Evolutionary conservation across 2,888 invertebrate species (phyloP).

Genomic region (Idaea dimidiata): DNA sequence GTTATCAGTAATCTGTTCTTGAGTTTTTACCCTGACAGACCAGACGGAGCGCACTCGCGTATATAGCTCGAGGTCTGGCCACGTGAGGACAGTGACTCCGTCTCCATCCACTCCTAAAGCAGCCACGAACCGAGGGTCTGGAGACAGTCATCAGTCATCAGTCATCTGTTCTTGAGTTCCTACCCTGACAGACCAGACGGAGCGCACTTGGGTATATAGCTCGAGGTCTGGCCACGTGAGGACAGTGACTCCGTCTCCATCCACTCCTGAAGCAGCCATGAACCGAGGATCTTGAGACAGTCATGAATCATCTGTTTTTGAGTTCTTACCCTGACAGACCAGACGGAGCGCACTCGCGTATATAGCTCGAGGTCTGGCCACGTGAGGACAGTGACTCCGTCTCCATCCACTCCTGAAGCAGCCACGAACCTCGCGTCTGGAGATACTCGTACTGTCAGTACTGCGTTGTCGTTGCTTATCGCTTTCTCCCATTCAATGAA

Average conservation of each 20-base stretch:
- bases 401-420: slow-evolving; percentile 38
- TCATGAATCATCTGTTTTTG: slow-evolving; percentile 11
- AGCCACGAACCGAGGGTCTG: slow-evolving; percentile 61
- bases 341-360: slow-evolving; percentile 39
- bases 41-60: slow-evolving; percentile 41
- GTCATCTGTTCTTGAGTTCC: neutral
- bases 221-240: slow-evolving; percentile 56
- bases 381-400: slow-evolving; percentile 41
- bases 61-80: slow-evolving; percentile 51
- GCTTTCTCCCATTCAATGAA: slow-evolving; percentile 32
- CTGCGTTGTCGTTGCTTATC: slow-evolving; percentile 25
- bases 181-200: slow-evolving; percentile 56
- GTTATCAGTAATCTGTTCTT: neutral
- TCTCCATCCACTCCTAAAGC: slow-evolving; percentile 40
- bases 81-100: slow-evolving; percentile 45
- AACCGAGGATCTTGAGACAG: slow-evolving; percentile 67
- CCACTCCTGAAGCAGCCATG: slow-evolving; percentile 46
- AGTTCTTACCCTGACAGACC: slow-evolving; percentile 51
- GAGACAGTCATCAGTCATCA: slow-evolving; percentile 45
- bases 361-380: slow-evolving; percentile 55
- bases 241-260: slow-evolving; percentile 40
- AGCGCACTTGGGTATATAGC: slow-evolving; percentile 36
- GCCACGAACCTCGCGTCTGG: slow-evolving; percentile 64
- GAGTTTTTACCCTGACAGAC: slow-evolving; percentile 49
- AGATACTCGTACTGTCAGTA: slow-evolving; percentile 52